A percentile compares a stretch with the other conserved stretches of the same genome.
phyloP scores from a whole-genome alignment of 2,888 invertebrate genomes.

The Steinernema carpocapsae region DNA sequence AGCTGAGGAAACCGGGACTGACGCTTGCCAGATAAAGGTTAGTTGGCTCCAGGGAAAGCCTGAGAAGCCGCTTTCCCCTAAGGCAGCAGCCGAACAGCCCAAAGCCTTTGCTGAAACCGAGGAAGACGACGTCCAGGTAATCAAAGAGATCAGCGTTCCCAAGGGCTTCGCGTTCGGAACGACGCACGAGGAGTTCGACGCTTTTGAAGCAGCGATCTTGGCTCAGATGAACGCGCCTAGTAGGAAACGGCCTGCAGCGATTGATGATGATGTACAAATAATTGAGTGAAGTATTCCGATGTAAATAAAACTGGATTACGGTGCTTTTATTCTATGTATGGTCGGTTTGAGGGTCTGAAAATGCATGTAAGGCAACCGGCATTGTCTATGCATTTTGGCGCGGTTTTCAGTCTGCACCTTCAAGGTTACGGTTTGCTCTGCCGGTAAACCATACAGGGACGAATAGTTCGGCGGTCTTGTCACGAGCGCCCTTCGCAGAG shows the following conservation, averaged over 20 bases:
- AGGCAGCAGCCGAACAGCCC: not conserved
- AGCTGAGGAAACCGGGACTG: not conserved
- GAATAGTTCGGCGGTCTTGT: slow-evolving; percentile 2
- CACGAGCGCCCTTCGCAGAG: slow-evolving; percentile 24
- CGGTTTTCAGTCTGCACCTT: too few species aligned
- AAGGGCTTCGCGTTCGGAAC: slow-evolving; percentile 26
- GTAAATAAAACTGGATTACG: too few species aligned
- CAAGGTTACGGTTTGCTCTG: too few species aligned
- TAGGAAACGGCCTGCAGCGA: not conserved
- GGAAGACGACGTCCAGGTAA: not conserved
- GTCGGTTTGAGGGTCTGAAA: too few species aligned
- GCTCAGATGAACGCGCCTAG: slow-evolving; percentile 5
- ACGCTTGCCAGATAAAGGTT: not conserved
- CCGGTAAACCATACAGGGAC: not conserved
- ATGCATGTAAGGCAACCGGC: too few species aligned
- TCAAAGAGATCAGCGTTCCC: slow-evolving; percentile 2
- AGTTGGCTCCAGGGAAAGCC: not conserved
- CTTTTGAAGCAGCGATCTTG: slow-evolving; percentile 19
- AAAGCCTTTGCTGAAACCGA: not conserved
- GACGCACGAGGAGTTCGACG: slow-evolving; percentile 13
- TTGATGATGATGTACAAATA: not conserved
- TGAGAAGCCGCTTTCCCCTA: not conserved
- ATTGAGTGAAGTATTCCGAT: too few species aligned
- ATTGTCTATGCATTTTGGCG: too few species aligned
- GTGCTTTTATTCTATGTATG: too few species aligned